Evolutionary conservation across 2,888 invertebrate species (phyloP), one percentile per base, ranked within the genome.

Genomic region (Brachypterus glaber): DNA sequence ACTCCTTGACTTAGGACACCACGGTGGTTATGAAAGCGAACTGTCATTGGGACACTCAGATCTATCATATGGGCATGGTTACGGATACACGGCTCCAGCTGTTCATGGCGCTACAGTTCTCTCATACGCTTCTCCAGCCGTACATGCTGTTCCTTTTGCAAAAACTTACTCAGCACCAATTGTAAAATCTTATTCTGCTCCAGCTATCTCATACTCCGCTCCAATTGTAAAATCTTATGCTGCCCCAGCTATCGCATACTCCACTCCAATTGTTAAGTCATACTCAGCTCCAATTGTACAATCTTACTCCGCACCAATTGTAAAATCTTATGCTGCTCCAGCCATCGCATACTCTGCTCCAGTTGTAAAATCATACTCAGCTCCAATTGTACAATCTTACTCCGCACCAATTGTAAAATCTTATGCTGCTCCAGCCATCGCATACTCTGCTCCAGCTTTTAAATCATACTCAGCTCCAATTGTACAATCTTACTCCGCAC

Each of bases 1-100:
- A 3, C 37, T 53, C 26, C 34, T 49, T 2, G 55, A 51, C n/a
- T 40, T 52, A 13, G 54, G 54, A 24, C 47, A 52, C 30, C n/a
- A n/a, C n/a, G n/a, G n/a, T n/a, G 47, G 43, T 26, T 30, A 37
- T 9, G 34, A 17, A n/a, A 9, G 9, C 25, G 34, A 17, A 5
- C 12, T 34, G 9, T 9, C 31, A 4, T 34, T 9, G 7, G 29
- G 30, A 7, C 26, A 30, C 25, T 8, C 31, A 21, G 21, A 21
- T 9, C 21, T 21, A 7, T 21, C 21, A 5, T 9, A 7, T 21
- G 21, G 21, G 5, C 21, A 21, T 21, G 21, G 21, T 7, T 21
- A n/a, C 17, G 9, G 11, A 15, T 33, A 36, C 11, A 31, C 42
- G 27, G 26, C 41, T 1, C 18, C 35, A 17, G 25, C 17, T 12